Evolutionary conservation across 1,140 invertebrate genomes (phyloP).

Genomic region (Episyrphus balteatus): DNA sequence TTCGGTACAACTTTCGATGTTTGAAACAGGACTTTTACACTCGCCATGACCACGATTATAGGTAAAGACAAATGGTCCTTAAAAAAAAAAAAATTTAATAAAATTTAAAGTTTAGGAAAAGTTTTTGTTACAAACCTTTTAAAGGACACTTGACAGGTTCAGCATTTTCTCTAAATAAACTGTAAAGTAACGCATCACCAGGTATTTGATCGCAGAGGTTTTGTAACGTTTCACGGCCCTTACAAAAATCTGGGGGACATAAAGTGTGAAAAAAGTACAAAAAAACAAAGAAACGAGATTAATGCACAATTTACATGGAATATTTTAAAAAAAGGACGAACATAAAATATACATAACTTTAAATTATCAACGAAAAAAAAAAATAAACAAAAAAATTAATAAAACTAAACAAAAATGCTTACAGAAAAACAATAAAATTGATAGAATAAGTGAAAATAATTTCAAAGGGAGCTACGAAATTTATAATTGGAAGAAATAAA

Average conservation of each 20-base stretch:
- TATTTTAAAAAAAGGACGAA: too few relatives aligned
- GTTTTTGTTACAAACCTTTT: conserved; percentile 39
- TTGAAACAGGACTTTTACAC: conserved; percentile 70
- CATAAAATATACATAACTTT: too few relatives aligned
- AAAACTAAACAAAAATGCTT: conserved; percentile 19
- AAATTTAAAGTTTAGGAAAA: background rate
- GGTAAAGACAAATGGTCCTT: conserved; percentile 40
- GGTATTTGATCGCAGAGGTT: conserved; percentile 74
- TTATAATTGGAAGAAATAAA: background rate
- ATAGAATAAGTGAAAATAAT: conserved; percentile 13
- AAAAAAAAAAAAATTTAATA: background rate
- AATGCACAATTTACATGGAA: conserved; percentile 29
- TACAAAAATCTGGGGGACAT: conserved; percentile 61
- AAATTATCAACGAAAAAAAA: conserved; percentile 7
- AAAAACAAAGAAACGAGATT: conserved; percentile 34
- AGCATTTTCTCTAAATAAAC: conserved; percentile 76
- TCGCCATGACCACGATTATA: conserved; percentile 67
- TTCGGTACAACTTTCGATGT: conserved; percentile 81
- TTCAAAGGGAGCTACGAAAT: background rate
- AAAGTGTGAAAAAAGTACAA: conserved; percentile 29
- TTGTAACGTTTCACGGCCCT: conserved; percentile 58
- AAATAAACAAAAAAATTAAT: conserved; percentile 3
- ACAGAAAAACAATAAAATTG: conserved; percentile 16
- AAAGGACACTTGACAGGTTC: conserved; percentile 72
- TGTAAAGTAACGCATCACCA: conserved; percentile 75